A percentile compares a stretch with the other conserved stretches of the same genome.
Evolutionary conservation across 2,797 vertebrate genomes (phyloP).

Genomic region (Coendou prehensilis): DNA sequence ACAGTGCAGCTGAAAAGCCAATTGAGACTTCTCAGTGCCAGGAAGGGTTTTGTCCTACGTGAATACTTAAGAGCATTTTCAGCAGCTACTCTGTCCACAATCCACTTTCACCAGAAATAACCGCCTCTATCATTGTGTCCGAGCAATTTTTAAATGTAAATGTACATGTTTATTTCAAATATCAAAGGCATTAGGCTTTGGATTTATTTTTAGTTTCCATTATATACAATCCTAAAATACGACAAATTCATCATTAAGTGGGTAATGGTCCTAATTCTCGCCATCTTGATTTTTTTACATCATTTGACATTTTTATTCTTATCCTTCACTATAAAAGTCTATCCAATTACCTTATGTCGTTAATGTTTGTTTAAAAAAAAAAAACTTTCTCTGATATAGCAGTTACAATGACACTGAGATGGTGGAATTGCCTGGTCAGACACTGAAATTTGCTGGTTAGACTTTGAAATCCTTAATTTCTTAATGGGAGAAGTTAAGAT

Average conservation of each 20-base stretch:
- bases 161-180: constrained; percentile 63
- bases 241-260: neutral
- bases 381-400: constrained; percentile 66
- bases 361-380: constrained; percentile 42
- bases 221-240: constrained; percentile 53
- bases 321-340: constrained; percentile 58
- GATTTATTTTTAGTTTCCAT: constrained; percentile 59
- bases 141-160: constrained; percentile 77
- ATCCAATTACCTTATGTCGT: constrained; percentile 63
- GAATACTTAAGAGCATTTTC: constrained; percentile 86
- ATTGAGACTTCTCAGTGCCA: constrained; percentile 86
- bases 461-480: constrained; percentile 80
- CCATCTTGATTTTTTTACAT: neutral
- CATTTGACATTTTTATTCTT: constrained; percentile 65
- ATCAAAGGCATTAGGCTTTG: neutral
- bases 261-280: neutral
- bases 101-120: constrained; percentile 78
- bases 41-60: constrained; percentile 83
- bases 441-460: constrained; percentile 70
- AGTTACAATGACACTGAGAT: constrained; percentile 71
- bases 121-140: constrained; percentile 45
- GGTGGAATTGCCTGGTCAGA: constrained; percentile 62
- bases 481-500: constrained; percentile 60
- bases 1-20: constrained; percentile 86
- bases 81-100: constrained; percentile 82